A percentile compares a stretch with the other conserved stretches of the same genome.
These are phyloP conservation scores for Carpatolechia fugitivella DNA, from an alignment of 2,888 invertebrate species.

Conservation along the genomic window DNA sequence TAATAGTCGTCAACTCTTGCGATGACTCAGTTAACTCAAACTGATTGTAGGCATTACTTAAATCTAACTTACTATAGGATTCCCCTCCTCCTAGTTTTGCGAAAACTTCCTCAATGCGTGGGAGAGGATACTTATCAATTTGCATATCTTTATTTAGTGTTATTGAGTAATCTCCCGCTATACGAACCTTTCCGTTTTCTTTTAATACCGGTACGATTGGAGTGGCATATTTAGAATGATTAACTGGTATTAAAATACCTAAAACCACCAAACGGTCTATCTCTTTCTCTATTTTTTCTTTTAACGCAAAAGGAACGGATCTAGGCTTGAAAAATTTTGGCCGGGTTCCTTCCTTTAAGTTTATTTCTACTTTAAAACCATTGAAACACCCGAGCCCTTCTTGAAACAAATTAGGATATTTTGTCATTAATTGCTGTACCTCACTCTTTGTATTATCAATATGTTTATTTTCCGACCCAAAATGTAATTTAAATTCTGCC, in stretches of 20 bases:
- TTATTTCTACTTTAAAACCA: not conserved
- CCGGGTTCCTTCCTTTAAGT: not conserved
- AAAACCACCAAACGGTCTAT: conserved; percentile 21
- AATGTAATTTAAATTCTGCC: not conserved
- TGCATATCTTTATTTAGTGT: conserved; percentile 25
- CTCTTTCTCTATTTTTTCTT: conserved; percentile 30
- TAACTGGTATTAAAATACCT: conserved; percentile 28
- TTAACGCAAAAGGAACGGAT: conserved; percentile 31
- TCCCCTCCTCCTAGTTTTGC: conserved; percentile 20
- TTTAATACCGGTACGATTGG: conserved; percentile 28
- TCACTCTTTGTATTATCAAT: not conserved
- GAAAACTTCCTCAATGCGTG: conserved; percentile 26
- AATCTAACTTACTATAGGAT: conserved; percentile 14
- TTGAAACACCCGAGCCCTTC: conserved; percentile 16
- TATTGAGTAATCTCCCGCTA: conserved; percentile 22
- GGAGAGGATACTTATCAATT: too few species aligned
- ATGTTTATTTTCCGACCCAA: not conserved
- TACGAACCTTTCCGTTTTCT: conserved; percentile 21
- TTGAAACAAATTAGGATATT: not conserved
- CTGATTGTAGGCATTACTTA: not conserved
- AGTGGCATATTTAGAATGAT: conserved; percentile 24
- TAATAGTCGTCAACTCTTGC: not conserved
- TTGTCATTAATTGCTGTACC: not conserved
- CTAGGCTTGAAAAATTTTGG: conserved; percentile 27
- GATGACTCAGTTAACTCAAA: not conserved